Evolutionary conservation across 2,888 invertebrate species (phyloP), one percentile per base, ranked within the genome.

Genomic region (Polydrusus pterygomalis): DNA sequence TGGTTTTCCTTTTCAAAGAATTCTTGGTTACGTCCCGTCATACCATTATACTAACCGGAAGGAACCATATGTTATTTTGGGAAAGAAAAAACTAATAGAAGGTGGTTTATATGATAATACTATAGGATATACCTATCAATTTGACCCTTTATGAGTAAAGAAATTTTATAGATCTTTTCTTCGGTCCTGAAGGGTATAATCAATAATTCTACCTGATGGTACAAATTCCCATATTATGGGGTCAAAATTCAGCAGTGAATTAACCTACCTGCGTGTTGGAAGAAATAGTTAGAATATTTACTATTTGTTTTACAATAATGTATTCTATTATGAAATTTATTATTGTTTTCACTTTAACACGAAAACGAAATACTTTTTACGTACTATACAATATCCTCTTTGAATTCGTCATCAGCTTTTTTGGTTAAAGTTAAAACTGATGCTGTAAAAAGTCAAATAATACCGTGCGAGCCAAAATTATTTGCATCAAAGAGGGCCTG

Each of bases 41-140:
- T 51, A 20, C 20, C 10, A 34, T 15, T 56, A 34, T 67, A 45
- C 63, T 18, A 47, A 75, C 70, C 70, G 75, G 75, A 75, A 75
- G 75, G 71, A 75, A 74, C 40, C 56, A 74, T 56, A 69, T 71
- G 71, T 71, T 58, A 71, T 56, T 45, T 43, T 34, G 17, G 17
- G 47, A 49, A 45, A 51, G 34, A 51, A 38, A 40, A 38, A 34
- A 25, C 20, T 54, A 30, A 54, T 54, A 9, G 18, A 56, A 9
- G 18, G 34, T 34, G 56, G 34, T 56, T 34, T 56, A 34, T 30
- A 34, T 34, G 34, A 34, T n/a, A n/a, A n/a, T n/a, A n/a, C n/a
- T n/a, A n/a, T 56, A 34, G 15, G 34, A 34, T 34, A 30, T 56
- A 56, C 56, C 34, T 56, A 56, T 56, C 15, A 56, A 56, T 56